Percentiles rank a stretch among this genome's conserved stretches.
phyloP scores from a whole-genome alignment of 2,797 vertebrate species.

The Paramormyrops hopkinsi region DNA sequence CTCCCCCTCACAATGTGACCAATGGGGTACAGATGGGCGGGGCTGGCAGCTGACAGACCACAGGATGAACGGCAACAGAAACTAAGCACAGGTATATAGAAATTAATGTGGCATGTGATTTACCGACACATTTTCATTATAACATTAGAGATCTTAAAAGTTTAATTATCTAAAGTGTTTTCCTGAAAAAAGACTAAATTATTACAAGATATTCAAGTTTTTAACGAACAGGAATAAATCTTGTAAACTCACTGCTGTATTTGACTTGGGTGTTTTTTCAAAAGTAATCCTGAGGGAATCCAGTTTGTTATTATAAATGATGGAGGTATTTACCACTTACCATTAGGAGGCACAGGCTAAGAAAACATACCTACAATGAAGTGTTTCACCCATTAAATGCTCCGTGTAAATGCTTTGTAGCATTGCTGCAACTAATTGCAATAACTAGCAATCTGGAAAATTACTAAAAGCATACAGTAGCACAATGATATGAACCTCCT shows the following conservation, averaged over 20 bases:
- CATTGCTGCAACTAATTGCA: not conserved
- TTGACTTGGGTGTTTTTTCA: not conserved
- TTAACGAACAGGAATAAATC: conserved; percentile 12
- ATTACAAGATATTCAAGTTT: conserved; percentile 14
- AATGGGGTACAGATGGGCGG: conserved; percentile 27
- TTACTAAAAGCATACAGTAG: not conserved
- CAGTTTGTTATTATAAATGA: not conserved
- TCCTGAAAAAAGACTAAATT: conserved; percentile 12
- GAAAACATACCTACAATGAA: conserved; percentile 11
- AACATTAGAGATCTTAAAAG: conserved; percentile 8
- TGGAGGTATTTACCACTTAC: not conserved
- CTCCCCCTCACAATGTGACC: conserved; percentile 47
- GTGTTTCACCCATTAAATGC: not conserved
- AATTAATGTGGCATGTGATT: not conserved
- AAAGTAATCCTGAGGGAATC: not conserved
- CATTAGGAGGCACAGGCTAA: not conserved
- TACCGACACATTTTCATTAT: conserved; percentile 8
- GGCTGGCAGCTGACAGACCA: not conserved
- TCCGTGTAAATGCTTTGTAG: not conserved
- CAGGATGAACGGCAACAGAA: not conserved
- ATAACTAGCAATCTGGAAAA: conserved; percentile 6
- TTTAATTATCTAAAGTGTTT: conserved; percentile 37
- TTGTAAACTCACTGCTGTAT: not conserved
- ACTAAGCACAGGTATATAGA: not conserved
- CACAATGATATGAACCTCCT: not conserved